phyloP scores from a whole-genome alignment of 2,113 vertebrate genomes.

The Nothocercus julius region DNA sequence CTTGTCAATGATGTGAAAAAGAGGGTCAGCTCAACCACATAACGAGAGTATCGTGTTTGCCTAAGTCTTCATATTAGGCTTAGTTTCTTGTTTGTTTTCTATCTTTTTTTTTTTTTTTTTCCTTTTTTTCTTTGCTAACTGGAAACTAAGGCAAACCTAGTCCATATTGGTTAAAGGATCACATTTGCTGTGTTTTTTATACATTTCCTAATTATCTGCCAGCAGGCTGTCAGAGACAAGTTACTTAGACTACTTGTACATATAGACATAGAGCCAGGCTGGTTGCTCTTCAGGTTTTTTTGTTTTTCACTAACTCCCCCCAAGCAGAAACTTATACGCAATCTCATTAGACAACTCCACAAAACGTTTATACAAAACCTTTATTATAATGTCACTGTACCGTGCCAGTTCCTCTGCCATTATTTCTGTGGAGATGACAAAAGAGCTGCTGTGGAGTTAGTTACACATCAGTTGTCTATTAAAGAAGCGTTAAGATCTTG shows the following conservation, averaged over 20 bases:
- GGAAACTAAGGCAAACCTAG: background rate
- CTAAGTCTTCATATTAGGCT: background rate
- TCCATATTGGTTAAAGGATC: fast-evolving
- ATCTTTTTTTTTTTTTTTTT: background rate
- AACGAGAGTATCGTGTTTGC: background rate
- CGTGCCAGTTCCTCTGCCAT: background rate
- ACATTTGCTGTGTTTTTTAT: background rate
- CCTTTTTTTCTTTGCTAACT: background rate
- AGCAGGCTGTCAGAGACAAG: background rate
- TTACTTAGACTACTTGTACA: background rate
- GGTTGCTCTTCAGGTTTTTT: background rate
- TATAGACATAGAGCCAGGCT: background rate
- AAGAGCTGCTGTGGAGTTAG: background rate
- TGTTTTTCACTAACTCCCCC: background rate
- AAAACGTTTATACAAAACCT: background rate
- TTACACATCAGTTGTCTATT: background rate
- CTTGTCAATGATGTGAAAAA: background rate
- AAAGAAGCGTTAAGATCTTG: conserved; percentile 18
- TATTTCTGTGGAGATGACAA: background rate
- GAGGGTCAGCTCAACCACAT: background rate
- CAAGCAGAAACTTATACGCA: background rate
- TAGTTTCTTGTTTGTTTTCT: background rate
- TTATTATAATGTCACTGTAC: background rate
- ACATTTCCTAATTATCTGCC: background rate
- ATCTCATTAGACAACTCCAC: background rate